Percentiles rank a stretch among this genome's conserved stretches.
Conservation (phyloP, 2,113 vertebrate genomes). For the Laticauda colubrina region DNA sequence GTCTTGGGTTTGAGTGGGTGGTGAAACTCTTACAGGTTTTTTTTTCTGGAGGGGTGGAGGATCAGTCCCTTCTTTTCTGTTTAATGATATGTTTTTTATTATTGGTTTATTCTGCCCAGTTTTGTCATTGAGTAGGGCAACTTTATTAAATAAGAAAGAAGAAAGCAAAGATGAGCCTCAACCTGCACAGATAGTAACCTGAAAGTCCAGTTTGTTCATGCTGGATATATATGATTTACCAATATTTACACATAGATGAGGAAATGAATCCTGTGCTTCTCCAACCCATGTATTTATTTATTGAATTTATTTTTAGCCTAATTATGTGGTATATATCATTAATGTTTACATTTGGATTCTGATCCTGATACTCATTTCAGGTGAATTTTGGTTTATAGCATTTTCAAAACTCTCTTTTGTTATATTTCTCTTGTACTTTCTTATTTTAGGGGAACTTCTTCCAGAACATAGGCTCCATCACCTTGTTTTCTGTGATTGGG, state of each 20-base stretch:
- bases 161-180: neutral
- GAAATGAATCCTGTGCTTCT: neutral
- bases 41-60: neutral
- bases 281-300: neutral
- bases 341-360: neutral
- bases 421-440: conserved; percentile 21
- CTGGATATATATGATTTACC: neutral
- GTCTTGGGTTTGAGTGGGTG: neutral
- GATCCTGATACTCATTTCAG: neutral
- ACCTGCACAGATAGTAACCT: neutral
- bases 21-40: neutral
- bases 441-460: conserved; percentile 94
- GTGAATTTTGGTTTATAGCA: neutral
- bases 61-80: neutral
- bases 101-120: neutral
- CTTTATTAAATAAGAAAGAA: neutral
- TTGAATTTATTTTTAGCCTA: neutral
- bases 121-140: neutral
- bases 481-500: conserved; percentile 94
- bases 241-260: neutral
- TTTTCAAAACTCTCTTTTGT: conserved; percentile 21
- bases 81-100: neutral
- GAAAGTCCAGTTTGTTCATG: neutral
- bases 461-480: conserved; percentile 98
- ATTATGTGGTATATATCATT: neutral